Evolutionary conservation across 2,113 vertebrate species (phyloP).

Genomic region (Circaetus gallicus): DNA sequence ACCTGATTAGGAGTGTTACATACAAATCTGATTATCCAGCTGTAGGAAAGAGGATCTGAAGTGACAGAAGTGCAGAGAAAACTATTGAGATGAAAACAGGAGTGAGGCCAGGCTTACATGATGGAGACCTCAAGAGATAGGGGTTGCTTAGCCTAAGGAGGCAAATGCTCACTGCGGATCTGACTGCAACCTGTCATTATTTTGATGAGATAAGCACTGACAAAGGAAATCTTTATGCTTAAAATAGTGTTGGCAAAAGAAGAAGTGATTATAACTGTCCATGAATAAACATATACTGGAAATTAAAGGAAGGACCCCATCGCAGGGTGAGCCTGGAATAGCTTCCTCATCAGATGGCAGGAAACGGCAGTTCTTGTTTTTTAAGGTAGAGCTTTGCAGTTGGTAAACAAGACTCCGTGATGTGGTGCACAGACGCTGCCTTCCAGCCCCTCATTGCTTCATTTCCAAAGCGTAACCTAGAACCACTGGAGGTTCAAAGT

Average conservation of each 20-base stretch:
- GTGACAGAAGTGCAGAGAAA: not conserved
- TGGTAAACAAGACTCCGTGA: constrained; percentile 21
- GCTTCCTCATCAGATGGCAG: constrained; percentile 1
- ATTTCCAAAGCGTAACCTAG: not conserved
- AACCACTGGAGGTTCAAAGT: too few species aligned
- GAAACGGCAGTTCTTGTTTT: not conserved
- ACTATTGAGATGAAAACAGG: not conserved
- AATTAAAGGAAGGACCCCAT: constrained; percentile 50
- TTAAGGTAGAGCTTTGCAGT: not conserved
- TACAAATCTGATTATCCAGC: not conserved
- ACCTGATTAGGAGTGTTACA: not conserved
- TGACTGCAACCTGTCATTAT: not conserved
- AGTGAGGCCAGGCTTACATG: not conserved
- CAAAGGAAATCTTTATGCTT: constrained; percentile 51
- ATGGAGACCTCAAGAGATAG: not conserved
- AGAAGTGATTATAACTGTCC: constrained; percentile 34
- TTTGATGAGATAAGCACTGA: not conserved
- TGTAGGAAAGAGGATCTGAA: not conserved
- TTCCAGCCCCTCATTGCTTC: not conserved
- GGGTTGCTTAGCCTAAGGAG: not conserved
- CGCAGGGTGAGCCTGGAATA: constrained; percentile 37
- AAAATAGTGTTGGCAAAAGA: constrained; percentile 57
- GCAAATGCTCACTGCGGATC: not conserved
- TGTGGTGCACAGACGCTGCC: not conserved
- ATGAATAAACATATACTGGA: constrained; percentile 26